Percentiles rank a stretch among this genome's conserved stretches.
These are phyloP conservation scores for Varecia variegata DNA, from an alignment of 2,797 vertebrate genomes.

Conservation along the genomic window DNA sequence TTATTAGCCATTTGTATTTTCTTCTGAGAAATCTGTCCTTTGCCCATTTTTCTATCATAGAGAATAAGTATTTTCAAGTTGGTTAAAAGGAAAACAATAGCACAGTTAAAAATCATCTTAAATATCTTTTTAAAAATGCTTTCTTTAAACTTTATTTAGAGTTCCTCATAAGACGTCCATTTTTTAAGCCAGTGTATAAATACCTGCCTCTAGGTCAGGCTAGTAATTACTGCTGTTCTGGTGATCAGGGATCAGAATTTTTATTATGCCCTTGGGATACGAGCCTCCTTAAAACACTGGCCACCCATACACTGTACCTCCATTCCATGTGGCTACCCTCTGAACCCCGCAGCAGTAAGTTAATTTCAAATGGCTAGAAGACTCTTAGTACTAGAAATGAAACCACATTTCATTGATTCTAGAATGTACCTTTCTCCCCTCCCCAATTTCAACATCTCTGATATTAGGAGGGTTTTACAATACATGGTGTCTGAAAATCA, in stretches of 20 bases:
- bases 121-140: conserved; percentile 40
- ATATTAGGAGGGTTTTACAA: not conserved
- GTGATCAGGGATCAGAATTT: not conserved
- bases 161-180: not conserved
- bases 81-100: conserved; percentile 65
- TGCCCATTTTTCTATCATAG: conserved; percentile 51
- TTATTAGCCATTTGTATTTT: conserved; percentile 72
- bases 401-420: not conserved
- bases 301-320: not conserved
- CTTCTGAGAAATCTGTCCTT: conserved; percentile 52
- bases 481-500: conserved; percentile 32
- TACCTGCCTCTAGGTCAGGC: not conserved
- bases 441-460: conserved; percentile 1
- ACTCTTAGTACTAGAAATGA: conserved; percentile 16
- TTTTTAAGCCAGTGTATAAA: conserved; percentile 6
- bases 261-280: not conserved
- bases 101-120: conserved; percentile 43
- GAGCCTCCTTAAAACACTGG: not conserved
- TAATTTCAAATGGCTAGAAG: conserved; percentile 13
- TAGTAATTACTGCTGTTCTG: not conserved
- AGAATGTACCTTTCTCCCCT: not conserved
- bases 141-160: conserved; percentile 50
- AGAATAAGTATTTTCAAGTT: conserved; percentile 48
- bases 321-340: not conserved
- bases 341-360: not conserved